Evolutionary conservation across 2,888 invertebrate species (phyloP), one percentile per base, ranked within the genome.

Genomic region (Vannuccia rotundouncinata): DNA sequence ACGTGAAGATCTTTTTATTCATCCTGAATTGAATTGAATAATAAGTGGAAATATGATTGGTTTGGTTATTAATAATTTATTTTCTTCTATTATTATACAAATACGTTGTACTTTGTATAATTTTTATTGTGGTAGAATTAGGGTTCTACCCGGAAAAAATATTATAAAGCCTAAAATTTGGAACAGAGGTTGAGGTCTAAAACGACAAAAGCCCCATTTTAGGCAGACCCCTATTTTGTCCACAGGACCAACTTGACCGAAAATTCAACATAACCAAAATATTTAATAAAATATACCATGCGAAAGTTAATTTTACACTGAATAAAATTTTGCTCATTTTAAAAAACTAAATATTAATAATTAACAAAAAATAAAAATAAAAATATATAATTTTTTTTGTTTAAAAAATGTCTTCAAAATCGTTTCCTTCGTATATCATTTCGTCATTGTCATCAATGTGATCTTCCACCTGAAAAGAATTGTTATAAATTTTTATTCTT

Each of bases 381-480:
- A n/a, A n/a, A n/a, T n/a, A n/a, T n/a, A n/a, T n/a, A n/a, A n/a
- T 66, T 66, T 13, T n/a, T 66, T 66, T 66, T 66, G 66, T 22
- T 13, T 66, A 13, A 66, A 66, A 66, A 66, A 13, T 66, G 66
- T 66, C 66, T 66, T 66, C 66, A 66, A 66, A 66, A 5, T 66
- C 2, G 22, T 66, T 13, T 66, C 22, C 66, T 66, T 66, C 22
- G 66, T 66, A 66, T 66, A 66, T 66, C 66, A 66, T 27, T 66
- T 45, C 45, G 45, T 45, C 45, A 45, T 45, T 45, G 45, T 45
- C 45, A 45, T 45, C 45, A 45, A 45, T 45, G 45, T 45, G 45
- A 45, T 45, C 45, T 45, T 66, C 25, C 66, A 66, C 66, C 66
- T 66, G 66, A 66, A 66, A 66, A 66, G 25, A 66, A 45, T 45